Conservation (phyloP, 1,140 invertebrate species). For the Brachionus koreanus region DNA sequence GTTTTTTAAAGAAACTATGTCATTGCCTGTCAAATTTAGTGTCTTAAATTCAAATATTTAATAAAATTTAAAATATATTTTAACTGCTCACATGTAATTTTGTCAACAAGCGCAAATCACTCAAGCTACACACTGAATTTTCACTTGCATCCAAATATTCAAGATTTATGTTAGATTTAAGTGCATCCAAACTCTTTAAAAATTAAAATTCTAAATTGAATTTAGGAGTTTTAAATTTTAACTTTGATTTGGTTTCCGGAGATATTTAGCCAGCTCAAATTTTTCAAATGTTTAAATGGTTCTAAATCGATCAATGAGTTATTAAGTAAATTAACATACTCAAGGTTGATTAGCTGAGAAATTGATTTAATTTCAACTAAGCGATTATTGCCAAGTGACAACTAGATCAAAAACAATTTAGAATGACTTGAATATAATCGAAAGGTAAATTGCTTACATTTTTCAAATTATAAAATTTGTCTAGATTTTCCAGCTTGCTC, state of each 20-base stretch:
- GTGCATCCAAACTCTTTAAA: neutral
- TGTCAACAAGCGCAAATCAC: constrained; percentile 75
- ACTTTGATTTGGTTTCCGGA: constrained; percentile 71
- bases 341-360: neutral
- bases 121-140: constrained; percentile 76
- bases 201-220: neutral
- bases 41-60: constrained; percentile 62
- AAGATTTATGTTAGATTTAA: constrained; percentile 54
- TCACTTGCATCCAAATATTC: constrained; percentile 80
- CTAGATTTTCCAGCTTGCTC: constrained; percentile 13
- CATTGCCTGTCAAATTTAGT: constrained; percentile 77
- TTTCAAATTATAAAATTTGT: neutral
- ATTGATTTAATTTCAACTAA: constrained; percentile 20
- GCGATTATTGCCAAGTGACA: constrained; percentile 36
- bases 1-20: constrained; percentile 72
- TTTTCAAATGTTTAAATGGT: constrained; percentile 71
- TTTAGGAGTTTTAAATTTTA: constrained; percentile 41
- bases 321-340: constrained; percentile 36
- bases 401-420: neutral
- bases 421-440: neutral
- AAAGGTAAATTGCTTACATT: neutral
- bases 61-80: constrained; percentile 67
- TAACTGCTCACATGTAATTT: constrained; percentile 78
- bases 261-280: constrained; percentile 72
- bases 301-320: constrained; percentile 40